phyloP scores from a whole-genome alignment of 2,113 vertebrate genomes.

The Coptodon bakossiorum region DNA sequence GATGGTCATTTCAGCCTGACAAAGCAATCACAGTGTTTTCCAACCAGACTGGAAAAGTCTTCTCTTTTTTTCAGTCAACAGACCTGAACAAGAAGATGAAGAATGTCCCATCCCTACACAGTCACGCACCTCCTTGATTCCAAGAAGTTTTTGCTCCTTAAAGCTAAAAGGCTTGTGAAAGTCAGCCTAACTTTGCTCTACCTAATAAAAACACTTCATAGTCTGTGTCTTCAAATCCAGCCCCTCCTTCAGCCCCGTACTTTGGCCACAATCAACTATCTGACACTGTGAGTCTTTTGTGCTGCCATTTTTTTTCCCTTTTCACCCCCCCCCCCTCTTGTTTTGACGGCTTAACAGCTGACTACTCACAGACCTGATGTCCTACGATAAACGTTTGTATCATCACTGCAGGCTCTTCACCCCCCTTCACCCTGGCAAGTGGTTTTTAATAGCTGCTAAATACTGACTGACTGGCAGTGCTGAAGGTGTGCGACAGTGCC shows the following conservation, averaged over 20 bases:
- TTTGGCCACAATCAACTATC: not conserved
- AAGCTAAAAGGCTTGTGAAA: not conserved
- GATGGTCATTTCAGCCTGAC: not conserved
- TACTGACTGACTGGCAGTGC: not conserved
- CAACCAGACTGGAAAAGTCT: not conserved
- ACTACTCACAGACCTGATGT: not conserved
- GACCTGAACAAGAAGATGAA: not conserved
- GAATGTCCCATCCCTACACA: not conserved
- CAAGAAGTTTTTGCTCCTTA: not conserved
- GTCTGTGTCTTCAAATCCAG: not conserved
- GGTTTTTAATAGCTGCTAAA: constrained; percentile 30
- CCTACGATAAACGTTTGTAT: not conserved
- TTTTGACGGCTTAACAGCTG: not conserved
- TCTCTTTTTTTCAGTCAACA: not conserved
- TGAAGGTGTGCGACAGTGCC: not conserved
- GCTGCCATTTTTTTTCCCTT: not conserved
- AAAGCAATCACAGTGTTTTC: not conserved
- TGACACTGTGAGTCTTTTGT: not conserved
- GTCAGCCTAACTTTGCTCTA: not conserved
- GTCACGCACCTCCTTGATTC: not conserved
- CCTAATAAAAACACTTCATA: not conserved
- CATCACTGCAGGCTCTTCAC: not conserved
- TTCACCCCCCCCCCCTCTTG: not conserved
- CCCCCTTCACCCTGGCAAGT: not conserved
- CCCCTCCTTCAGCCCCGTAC: not conserved